Percentiles rank a stretch among this genome's conserved stretches.
These are phyloP conservation scores for Linyphia triangularis DNA, from an alignment of 2,888 invertebrate species.

Conservation along the genomic window DNA sequence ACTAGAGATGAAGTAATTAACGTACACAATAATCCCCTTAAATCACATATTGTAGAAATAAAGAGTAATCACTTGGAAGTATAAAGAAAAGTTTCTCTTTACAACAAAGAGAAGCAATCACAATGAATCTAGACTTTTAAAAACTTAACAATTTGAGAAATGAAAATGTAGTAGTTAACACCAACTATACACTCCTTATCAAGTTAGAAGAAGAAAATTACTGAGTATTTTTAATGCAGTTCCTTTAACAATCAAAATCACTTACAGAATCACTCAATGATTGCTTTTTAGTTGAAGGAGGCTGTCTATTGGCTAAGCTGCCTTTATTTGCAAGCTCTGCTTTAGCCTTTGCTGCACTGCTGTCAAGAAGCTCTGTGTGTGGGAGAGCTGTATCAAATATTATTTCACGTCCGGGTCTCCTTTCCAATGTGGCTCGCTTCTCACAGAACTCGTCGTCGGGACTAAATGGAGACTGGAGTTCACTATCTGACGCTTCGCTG, in stretches of 20 bases:
- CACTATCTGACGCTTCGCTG: slow-evolving; percentile 91
- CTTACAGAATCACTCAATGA: slow-evolving; percentile 79
- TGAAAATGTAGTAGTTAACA: too few species aligned
- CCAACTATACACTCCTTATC: too few species aligned
- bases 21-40: too few species aligned
- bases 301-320: slow-evolving; percentile 85
- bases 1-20: too few species aligned
- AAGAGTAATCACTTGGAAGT: too few species aligned
- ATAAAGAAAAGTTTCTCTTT: too few species aligned
- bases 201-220: too few species aligned
- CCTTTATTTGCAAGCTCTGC: slow-evolving; percentile 89
- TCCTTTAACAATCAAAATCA: slow-evolving; percentile 78
- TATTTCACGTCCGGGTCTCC: slow-evolving; percentile 81
- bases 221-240: too few species aligned
- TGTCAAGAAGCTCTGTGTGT: slow-evolving; percentile 91
- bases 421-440: slow-evolving; percentile 87
- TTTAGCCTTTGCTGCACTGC: slow-evolving; percentile 89
- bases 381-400: slow-evolving; percentile 81
- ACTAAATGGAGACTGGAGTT: slow-evolving; percentile 80
- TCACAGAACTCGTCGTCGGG: slow-evolving; percentile 82
- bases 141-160: too few species aligned
- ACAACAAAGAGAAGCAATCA: too few species aligned
- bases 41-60: too few species aligned
- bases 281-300: slow-evolving; percentile 79
- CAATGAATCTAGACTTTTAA: too few species aligned